phyloP scores from a whole-genome alignment of 2,888 invertebrate genomes.

The Timandra comae region DNA sequence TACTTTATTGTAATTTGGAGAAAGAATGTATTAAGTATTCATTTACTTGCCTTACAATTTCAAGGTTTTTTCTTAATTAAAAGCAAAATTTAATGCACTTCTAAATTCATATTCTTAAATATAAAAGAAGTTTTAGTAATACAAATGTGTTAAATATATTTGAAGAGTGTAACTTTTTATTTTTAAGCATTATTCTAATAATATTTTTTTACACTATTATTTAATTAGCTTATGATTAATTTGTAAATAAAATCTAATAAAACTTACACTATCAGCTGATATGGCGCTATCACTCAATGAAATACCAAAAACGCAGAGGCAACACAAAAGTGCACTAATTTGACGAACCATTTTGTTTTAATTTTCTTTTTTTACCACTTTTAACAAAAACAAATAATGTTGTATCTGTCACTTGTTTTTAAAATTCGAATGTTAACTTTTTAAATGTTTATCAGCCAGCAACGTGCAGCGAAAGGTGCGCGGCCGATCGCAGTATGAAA shows the following conservation, averaged over 20 bases:
- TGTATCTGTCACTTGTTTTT: conserved; percentile 16
- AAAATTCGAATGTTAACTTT: conserved; percentile 19
- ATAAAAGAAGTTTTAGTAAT: no score
- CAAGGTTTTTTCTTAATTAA: no score
- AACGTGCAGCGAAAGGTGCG: conserved; percentile 60
- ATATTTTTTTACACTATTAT: no score
- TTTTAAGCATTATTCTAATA: background rate
- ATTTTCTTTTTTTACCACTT: no score
- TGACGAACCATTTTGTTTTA: conserved; percentile 59
- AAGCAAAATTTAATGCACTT: no score
- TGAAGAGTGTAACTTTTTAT: background rate
- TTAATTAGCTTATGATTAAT: background rate
- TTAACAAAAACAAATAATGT: conserved; percentile 7
- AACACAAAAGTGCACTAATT: conserved; percentile 63
- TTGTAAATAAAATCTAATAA: conserved; percentile 1
- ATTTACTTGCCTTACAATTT: no score
- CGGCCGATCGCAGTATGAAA: conserved; percentile 53
- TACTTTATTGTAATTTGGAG: no score
- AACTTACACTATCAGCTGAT: conserved; percentile 63
- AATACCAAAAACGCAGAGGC: conserved; percentile 61
- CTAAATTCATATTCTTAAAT: no score
- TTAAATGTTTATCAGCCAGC: conserved; percentile 25
- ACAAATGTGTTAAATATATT: no score
- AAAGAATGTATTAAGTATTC: no score
- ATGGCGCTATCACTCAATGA: conserved; percentile 65